Evolutionary conservation across 2,888 invertebrate genomes (phyloP).

Genomic region (Dolichomitus sp.): DNA sequence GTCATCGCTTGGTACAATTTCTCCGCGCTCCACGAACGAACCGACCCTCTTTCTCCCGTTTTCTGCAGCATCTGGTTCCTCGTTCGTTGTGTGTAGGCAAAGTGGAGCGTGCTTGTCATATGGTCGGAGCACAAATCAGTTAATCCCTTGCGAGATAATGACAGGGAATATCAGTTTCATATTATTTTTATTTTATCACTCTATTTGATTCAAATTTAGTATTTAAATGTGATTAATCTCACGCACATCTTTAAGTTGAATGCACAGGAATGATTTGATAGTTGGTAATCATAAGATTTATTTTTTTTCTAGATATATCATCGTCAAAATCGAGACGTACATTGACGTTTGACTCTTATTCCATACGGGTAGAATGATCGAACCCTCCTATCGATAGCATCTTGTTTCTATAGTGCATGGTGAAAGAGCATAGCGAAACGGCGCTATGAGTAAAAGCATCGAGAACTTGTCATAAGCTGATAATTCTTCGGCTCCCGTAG

Average conservation of each 20-base stretch:
- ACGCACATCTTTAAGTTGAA: background rate
- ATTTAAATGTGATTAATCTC: background rate
- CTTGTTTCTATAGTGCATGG: background rate
- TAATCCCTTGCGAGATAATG: background rate
- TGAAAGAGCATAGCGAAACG: constrained; percentile 12
- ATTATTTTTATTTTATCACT: background rate
- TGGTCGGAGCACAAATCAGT: background rate
- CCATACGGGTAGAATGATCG: background rate
- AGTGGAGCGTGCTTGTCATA: background rate
- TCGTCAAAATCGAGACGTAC: background rate
- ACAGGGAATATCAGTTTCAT: background rate
- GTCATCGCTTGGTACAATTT: background rate
- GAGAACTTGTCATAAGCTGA: constrained; percentile 72
- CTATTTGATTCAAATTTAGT: too few relatives aligned
- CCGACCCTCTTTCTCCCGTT: background rate
- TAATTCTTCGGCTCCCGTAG: constrained; percentile 64
- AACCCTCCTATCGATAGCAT: background rate
- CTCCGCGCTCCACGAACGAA: background rate
- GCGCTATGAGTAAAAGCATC: constrained; percentile 22
- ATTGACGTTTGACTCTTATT: background rate
- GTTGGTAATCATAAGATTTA: background rate
- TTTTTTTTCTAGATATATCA: background rate
- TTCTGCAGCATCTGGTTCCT: constrained; percentile 3
- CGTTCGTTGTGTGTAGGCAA: too few relatives aligned
- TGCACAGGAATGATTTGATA: background rate